Percentiles rank a stretch among this genome's conserved stretches.
phyloP scores from a whole-genome alignment of 2,113 vertebrate genomes.

The Vulpes ferrilata region DNA sequence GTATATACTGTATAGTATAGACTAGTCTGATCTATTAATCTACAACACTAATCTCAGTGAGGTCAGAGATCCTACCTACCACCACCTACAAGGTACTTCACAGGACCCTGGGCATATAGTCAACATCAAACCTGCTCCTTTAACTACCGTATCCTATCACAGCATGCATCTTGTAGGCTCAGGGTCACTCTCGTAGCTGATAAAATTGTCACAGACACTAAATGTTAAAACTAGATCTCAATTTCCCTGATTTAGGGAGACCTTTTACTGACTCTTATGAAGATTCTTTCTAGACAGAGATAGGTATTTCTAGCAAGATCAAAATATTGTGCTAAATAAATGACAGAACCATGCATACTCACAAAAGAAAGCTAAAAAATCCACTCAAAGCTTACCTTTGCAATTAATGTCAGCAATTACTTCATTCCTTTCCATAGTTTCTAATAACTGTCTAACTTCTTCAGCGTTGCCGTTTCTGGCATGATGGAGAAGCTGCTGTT shows the following conservation, averaged over 20 bases:
- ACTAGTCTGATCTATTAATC: not conserved
- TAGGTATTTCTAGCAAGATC: not conserved
- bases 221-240: slow-evolving; percentile 1
- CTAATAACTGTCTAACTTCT: slow-evolving; percentile 91
- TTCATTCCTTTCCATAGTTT: slow-evolving; percentile 87
- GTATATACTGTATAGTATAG: not conserved
- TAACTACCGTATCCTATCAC: not conserved
- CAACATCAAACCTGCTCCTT: not conserved
- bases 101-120: not conserved
- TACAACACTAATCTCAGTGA: not conserved
- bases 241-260: not conserved
- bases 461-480: slow-evolving; percentile 95
- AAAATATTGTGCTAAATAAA: not conserved
- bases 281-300: not conserved
- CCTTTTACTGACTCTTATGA: not conserved
- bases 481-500: slow-evolving; percentile 94
- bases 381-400: slow-evolving; percentile 91
- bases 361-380: not conserved
- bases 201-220: not conserved
- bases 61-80: not conserved
- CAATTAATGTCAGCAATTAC: slow-evolving; percentile 94
- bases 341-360: not conserved
- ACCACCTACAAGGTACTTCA: not conserved
- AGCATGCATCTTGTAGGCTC: not conserved
- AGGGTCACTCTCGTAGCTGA: not conserved